Base-by-base conservation (phyloP, 1,140 invertebrate species). In the Sinella curviseta region DNA sequence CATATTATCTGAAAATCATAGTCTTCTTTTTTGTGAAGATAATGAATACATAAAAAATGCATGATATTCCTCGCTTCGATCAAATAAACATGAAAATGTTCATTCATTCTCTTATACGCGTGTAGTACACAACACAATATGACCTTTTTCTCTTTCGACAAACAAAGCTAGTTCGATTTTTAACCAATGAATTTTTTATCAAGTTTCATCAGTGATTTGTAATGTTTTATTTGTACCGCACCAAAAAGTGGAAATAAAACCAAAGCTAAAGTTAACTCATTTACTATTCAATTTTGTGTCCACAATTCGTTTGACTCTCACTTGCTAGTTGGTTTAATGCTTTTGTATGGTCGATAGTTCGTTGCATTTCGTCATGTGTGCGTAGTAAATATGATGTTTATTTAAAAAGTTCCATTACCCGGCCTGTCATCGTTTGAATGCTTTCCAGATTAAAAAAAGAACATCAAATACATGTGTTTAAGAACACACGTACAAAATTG, bases 31-130 rank as follows among this genome's bases (percentile, higher is more conserved):
- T 26, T 26, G 12, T 17, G 57, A 16, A 60, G 12, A n/a, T 60
- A 60, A 60, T 60, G 57, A 60, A 60, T 60, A 17, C 4, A 60
- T 60, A 60, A 60, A 60, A 26, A 60, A 60, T 60, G 57, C 57
- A 60, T 60, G 57, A 26, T 14, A 60, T 17, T 60, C 24, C 57
- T n/a, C 20, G 20, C 57, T 60, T 60, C 24, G 57, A 60, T 60
- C 12, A 17, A 60, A 60, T 60, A 26, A 60, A 60, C 12, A 60
- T 60, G 24, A 60, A 26, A 3, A 17, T 12, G 3, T 26, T 60
- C 24, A 8, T 60, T 60, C n/a, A n/a, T 60, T n/a, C 39, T 20
- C 8, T 8, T 48, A 48, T 48, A 48, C 39, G 8, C 20, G 8
- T 48, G 8, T 48, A 12, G 8, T 12, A 20, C 8, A 48, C 20